Percentiles rank a stretch among this genome's conserved stretches.
Conservation (phyloP, 2,888 invertebrate genomes). For the Ichneumon xanthorius region DNA sequence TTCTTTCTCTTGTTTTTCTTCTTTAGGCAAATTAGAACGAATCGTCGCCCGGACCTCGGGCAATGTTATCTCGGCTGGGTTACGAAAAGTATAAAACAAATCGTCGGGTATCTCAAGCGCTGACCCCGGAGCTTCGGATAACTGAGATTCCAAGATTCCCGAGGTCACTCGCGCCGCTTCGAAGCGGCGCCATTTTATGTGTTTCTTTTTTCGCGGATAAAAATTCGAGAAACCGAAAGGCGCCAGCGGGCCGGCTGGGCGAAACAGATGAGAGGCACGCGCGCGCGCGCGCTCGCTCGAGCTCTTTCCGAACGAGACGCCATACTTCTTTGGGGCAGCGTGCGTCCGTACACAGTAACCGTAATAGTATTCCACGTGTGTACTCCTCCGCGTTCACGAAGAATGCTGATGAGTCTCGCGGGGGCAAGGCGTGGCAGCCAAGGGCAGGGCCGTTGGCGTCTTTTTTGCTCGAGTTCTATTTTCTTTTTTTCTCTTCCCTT, state of each 20-base stretch:
- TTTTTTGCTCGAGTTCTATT: conserved; percentile 46
- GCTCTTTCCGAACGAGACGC: background rate
- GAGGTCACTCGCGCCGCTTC: background rate
- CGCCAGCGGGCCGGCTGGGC: background rate
- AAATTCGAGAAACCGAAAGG: background rate
- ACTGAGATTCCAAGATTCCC: conserved; percentile 53
- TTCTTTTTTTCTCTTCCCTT: conserved; percentile 17
- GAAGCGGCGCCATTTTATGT: conserved; percentile 1
- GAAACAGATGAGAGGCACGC: background rate
- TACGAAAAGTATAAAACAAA: background rate
- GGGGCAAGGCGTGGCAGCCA: conserved; percentile 61
- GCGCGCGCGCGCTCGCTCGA: background rate
- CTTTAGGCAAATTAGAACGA: conserved; percentile 42
- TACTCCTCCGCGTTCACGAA: conserved; percentile 63
- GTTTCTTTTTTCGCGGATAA: conserved; percentile 12
- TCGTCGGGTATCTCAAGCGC: background rate
- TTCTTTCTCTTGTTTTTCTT: background rate
- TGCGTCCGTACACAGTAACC: background rate
- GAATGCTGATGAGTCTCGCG: conserved; percentile 55
- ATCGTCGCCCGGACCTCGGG: conserved; percentile 69
- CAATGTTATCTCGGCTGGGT: conserved; percentile 62
- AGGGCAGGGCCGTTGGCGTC: conserved; percentile 60
- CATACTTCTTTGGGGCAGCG: background rate
- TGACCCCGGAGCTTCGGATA: conserved; percentile 26
- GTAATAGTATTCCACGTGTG: conserved; percentile 51